Evolutionary conservation across 2,797 vertebrate species (phyloP).

Genomic region (Sebastes aleutianus): DNA sequence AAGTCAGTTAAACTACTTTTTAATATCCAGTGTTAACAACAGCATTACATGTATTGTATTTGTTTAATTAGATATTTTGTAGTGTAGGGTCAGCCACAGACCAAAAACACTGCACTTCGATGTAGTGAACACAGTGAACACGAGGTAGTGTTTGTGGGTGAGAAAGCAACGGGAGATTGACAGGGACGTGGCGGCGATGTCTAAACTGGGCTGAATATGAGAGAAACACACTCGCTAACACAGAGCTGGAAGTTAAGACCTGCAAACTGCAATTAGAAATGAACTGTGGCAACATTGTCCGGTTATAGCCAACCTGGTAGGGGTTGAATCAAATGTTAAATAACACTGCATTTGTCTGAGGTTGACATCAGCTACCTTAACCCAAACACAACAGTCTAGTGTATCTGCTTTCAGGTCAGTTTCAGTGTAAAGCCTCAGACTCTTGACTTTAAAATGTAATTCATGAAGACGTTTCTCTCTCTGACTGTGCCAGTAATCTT

Average conservation of each 20-base stretch:
- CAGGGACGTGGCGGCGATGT: not conserved
- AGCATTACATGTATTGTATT: not conserved
- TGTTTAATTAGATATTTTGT: not conserved
- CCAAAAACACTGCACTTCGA: not conserved
- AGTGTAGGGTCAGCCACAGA: not conserved
- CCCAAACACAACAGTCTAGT: not conserved
- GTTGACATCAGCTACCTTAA: too few species aligned
- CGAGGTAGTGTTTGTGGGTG: too few species aligned
- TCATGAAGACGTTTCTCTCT: not conserved
- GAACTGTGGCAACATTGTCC: not conserved
- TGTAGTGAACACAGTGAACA: too few species aligned
- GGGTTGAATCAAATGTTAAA: not conserved
- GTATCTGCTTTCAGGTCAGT: not conserved
- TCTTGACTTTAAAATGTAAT: not conserved
- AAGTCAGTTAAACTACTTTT: not conserved
- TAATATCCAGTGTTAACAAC: not conserved
- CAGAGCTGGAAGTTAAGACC: not conserved
- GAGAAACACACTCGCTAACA: not conserved
- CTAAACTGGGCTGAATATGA: not conserved
- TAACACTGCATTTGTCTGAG: not conserved
- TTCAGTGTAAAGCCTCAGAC: not conserved
- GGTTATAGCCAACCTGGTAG: not conserved
- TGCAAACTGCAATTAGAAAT: not conserved
- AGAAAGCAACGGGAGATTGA: not conserved
- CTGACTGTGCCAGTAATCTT: not conserved